Conservation (phyloP, 2,113 vertebrate species). For the Cololabis saira region DNA sequence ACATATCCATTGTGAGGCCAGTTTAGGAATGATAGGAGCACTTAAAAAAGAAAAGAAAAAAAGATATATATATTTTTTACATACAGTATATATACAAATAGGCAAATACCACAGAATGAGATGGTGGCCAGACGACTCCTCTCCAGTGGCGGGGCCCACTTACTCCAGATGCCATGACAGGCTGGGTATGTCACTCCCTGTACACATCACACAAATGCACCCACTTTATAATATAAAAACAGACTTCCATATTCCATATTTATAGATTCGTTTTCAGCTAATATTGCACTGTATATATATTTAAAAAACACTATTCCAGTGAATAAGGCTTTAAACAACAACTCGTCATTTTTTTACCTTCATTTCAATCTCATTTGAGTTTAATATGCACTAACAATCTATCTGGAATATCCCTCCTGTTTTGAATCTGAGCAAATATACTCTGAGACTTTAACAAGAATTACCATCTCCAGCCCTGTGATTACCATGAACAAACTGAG, state of each 20-base stretch:
- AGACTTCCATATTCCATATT: background rate
- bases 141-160: slow-evolving; percentile 97
- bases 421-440: slow-evolving; percentile 18
- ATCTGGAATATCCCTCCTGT: background rate
- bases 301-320: background rate
- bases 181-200: slow-evolving; percentile 99
- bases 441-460: slow-evolving; percentile 29
- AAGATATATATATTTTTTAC: background rate
- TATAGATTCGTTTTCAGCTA: background rate
- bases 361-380: background rate
- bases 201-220: slow-evolving; percentile 30
- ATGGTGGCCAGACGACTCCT: slow-evolving; percentile 96
- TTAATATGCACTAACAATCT: background rate
- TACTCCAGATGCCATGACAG: slow-evolving; percentile 99
- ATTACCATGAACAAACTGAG: slow-evolving; percentile 57
- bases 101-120: slow-evolving; percentile 92
- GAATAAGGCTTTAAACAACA: background rate
- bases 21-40: too few species aligned
- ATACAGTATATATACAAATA: background rate
- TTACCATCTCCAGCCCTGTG: slow-evolving; percentile 54
- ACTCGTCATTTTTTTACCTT: too few species aligned
- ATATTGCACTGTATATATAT: background rate
- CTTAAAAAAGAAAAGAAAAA: background rate
- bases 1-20: too few species aligned
- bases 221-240: too few species aligned